phyloP scores from a whole-genome alignment of 2,888 invertebrate species.

The Tridacna gigas region DNA sequence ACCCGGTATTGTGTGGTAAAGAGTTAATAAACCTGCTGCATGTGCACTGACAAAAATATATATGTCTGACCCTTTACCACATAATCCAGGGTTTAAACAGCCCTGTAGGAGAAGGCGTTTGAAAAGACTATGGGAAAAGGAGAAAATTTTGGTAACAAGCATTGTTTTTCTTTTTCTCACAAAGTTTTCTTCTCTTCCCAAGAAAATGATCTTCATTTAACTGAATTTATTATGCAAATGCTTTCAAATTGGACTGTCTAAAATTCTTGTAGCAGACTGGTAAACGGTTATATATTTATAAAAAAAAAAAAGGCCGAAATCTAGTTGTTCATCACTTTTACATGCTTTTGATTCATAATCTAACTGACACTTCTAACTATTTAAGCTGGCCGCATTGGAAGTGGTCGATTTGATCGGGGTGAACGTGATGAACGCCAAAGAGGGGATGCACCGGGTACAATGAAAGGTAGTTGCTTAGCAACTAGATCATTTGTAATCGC shows the following conservation, averaged over 20 bases:
- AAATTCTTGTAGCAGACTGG: too few relatives aligned
- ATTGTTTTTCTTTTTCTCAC: constrained; percentile 2
- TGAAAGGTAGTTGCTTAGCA: constrained; percentile 70
- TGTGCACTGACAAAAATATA: too few relatives aligned
- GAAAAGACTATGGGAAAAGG: neutral
- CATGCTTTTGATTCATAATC: neutral
- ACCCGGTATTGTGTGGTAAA: too few relatives aligned
- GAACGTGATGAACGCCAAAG: constrained; percentile 78
- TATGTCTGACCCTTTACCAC: too few relatives aligned
- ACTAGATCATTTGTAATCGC: constrained; percentile 30
- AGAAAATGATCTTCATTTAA: too few relatives aligned
- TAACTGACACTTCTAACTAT: constrained; percentile 7
- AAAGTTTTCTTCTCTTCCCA: neutral
- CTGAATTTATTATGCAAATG: too few relatives aligned
- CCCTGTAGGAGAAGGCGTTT: neutral
- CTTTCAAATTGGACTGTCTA: too few relatives aligned
- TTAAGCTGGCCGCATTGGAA: constrained; percentile 83
- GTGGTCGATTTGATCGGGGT: constrained; percentile 83
- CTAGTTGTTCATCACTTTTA: too few relatives aligned
- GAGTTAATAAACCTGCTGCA: too few relatives aligned
- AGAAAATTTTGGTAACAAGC: constrained; percentile 1
- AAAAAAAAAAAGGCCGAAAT: too few relatives aligned
- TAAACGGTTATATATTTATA: too few relatives aligned
- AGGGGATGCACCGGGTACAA: constrained; percentile 69
- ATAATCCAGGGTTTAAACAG: neutral